phyloP scores from a whole-genome alignment of 2,888 invertebrate genomes.

The Sarcophaga carnaria region DNA sequence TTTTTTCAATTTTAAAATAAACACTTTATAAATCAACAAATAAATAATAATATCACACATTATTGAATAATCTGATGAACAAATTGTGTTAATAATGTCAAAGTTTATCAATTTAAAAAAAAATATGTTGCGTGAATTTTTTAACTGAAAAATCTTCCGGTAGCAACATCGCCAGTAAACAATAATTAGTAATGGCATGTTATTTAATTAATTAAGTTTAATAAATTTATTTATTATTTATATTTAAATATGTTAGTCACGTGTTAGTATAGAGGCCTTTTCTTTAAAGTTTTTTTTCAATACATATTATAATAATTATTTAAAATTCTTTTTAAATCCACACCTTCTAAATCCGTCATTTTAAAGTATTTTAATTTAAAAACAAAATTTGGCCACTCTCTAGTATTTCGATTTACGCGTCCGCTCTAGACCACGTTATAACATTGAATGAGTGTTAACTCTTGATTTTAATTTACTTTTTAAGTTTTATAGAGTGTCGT shows the following conservation, averaged over 20 bases:
- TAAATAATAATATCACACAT: background rate
- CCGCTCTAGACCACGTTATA: constrained; percentile 43
- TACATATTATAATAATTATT: background rate
- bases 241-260: constrained; percentile 3
- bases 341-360: constrained; percentile 72
- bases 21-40: background rate
- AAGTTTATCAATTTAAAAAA: constrained; percentile 43
- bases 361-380: background rate
- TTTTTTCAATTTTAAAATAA: background rate
- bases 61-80: background rate
- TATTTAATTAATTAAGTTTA: constrained; percentile 1
- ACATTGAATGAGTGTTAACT: constrained; percentile 51
- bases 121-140: background rate
- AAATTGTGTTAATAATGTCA: constrained; percentile 28
- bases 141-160: constrained; percentile 32
- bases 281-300: background rate
- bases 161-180: background rate
- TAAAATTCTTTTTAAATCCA: constrained; percentile 19
- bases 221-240: no score
- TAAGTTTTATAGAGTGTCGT: background rate
- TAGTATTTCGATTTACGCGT: constrained; percentile 15
- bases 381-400: no score
- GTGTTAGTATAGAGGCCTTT: background rate
- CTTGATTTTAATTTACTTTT: constrained; percentile 38
- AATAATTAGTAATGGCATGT: background rate